Conservation (phyloP, 2,113 vertebrate genomes). For the Corythoichthys haematopterus region DNA sequence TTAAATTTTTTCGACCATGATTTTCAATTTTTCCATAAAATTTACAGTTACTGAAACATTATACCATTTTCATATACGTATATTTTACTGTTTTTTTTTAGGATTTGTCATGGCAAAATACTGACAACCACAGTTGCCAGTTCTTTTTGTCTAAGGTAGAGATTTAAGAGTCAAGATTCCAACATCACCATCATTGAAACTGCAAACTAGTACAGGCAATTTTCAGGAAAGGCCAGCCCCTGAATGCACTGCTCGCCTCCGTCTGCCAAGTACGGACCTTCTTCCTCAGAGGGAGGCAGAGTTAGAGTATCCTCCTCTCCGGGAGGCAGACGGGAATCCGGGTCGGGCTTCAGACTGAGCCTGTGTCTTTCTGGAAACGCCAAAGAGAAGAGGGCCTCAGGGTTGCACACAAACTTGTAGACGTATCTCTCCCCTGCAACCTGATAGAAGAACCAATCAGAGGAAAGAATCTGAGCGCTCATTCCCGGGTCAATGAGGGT, state of each 20-base stretch:
- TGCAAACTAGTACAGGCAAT: conserved; percentile 77
- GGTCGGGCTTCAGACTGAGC: conserved; percentile 83
- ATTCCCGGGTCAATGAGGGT: neutral
- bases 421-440: conserved; percentile 92
- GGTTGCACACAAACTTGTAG: conserved; percentile 94
- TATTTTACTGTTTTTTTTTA: too few species aligned
- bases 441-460: conserved; percentile 50
- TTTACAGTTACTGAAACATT: too few species aligned
- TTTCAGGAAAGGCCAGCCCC: conserved; percentile 76
- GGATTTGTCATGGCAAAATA: too few species aligned
- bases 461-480: neutral
- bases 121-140: too few species aligned
- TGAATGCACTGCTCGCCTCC: conserved; percentile 72
- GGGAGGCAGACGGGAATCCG: conserved; percentile 49
- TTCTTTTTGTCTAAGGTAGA: neutral
- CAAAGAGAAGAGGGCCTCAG: conserved; percentile 91
- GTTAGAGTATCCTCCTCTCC: conserved; percentile 76
- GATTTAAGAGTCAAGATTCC: neutral
- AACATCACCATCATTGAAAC: neutral
- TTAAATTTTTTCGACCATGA: too few species aligned
- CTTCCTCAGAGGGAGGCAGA: conserved; percentile 80
- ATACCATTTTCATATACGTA: too few species aligned
- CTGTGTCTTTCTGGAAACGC: conserved; percentile 90
- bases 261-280: conserved; percentile 77
- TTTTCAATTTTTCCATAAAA: too few species aligned